Evolutionary conservation across 1,140 invertebrate species (phyloP).

Genomic region (Trachymyrmex cornetzi): DNA sequence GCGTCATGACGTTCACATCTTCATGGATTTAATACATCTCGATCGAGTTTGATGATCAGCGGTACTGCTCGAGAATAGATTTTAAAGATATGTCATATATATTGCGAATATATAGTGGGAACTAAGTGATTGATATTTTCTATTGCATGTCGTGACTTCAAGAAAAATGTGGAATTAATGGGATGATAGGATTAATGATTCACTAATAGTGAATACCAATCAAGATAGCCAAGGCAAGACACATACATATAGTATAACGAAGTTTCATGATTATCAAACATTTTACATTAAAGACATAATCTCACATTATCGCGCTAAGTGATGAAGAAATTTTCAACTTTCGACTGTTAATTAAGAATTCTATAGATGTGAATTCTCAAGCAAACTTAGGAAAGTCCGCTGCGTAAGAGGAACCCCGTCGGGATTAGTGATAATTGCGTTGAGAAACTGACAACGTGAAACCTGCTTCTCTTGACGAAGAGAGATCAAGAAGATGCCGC

Average conservation of each 20-base stretch:
- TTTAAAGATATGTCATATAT: neutral
- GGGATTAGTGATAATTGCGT: constrained; percentile 41
- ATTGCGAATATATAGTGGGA: neutral
- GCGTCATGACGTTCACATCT: neutral
- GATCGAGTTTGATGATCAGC: neutral
- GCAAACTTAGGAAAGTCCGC: neutral
- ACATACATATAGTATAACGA: too few species aligned
- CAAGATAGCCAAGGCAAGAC: neutral
- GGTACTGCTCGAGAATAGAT: neutral
- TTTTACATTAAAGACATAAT: neutral
- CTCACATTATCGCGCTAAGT: neutral
- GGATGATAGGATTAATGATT: neutral
- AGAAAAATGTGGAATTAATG: neutral
- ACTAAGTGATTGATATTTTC: neutral
- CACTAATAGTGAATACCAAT: neutral
- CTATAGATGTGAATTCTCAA: constrained; percentile 24
- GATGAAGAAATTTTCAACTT: constrained; percentile 24
- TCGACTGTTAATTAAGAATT: constrained; percentile 34
- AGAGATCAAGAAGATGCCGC: constrained; percentile 82
- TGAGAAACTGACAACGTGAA: constrained; percentile 29
- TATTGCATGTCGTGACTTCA: neutral
- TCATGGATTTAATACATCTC: neutral
- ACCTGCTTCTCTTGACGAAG: neutral
- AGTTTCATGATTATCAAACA: neutral
- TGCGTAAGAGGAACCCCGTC: neutral